Conservation (phyloP, 2,888 invertebrate species). For the Heteropelma amictum region DNA sequence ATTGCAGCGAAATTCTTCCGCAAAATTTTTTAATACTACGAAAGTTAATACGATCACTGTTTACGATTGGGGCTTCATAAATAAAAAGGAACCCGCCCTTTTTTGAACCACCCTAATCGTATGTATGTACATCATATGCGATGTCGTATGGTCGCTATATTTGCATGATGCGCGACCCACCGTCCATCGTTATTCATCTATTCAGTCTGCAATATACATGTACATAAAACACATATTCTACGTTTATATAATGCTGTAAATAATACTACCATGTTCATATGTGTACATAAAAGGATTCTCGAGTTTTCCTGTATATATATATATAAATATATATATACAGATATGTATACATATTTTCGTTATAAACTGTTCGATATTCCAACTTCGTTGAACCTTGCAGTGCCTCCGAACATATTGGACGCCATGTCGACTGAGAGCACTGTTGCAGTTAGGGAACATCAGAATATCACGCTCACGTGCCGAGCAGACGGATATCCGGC, state of each 20-base stretch:
- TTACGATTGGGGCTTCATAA: too few relatives aligned
- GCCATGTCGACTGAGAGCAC: constrained; percentile 94
- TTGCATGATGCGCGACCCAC: constrained; percentile 50
- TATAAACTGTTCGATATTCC: constrained; percentile 53
- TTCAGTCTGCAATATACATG: constrained; percentile 40
- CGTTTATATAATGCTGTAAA: constrained; percentile 40
- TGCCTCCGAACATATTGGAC: constrained; percentile 96
- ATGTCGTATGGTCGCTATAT: constrained; percentile 32
- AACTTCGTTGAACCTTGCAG: constrained; percentile 79
- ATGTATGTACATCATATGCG: constrained; percentile 10
- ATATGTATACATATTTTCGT: neutral
- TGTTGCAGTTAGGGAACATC: constrained; percentile 94
- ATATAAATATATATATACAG: constrained; percentile 2
- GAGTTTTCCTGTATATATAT: neutral
- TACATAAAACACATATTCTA: constrained; percentile 51
- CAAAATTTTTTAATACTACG: too few relatives aligned
- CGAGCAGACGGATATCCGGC: constrained; percentile 94
- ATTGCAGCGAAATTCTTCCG: too few relatives aligned
- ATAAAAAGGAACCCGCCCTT: too few relatives aligned
- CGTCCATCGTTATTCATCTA: constrained; percentile 55
- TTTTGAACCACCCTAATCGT: neutral
- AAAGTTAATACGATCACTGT: too few relatives aligned
- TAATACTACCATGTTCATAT: neutral
- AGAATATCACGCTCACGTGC: constrained; percentile 95
- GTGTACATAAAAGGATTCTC: neutral